Percentiles rank a stretch among this genome's conserved stretches.
These are phyloP conservation scores for Psittacula cyanocephala DNA, from an alignment of 2,113 vertebrate genomes.

Conservation along the genomic window DNA sequence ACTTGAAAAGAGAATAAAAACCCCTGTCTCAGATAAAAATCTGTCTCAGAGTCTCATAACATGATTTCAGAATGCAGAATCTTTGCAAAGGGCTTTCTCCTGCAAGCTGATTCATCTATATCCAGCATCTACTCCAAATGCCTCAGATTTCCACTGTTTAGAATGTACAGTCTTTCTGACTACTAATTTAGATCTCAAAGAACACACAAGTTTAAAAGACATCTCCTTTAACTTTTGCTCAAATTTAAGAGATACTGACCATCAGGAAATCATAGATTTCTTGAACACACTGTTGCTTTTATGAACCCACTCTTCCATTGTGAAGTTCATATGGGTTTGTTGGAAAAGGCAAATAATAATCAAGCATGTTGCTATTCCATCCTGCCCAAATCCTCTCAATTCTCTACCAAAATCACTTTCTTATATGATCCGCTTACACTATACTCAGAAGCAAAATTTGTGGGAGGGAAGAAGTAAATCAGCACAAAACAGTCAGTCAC, in stretches of 20 bases:
- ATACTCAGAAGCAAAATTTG: background rate
- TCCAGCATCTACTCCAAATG: background rate
- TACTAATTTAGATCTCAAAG: background rate
- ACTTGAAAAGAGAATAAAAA: background rate
- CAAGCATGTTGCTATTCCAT: background rate
- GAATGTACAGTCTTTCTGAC: background rate
- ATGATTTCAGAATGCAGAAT: background rate
- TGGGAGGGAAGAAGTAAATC: background rate
- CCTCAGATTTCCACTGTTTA: background rate
- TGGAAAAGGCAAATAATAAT: background rate
- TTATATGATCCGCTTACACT: background rate
- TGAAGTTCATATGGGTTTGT: background rate
- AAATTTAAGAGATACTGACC: background rate
- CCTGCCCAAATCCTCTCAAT: background rate
- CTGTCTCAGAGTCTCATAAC: background rate
- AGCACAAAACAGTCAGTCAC: background rate
- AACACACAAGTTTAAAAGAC: background rate
- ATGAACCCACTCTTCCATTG: background rate
- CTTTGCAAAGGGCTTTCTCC: background rate
- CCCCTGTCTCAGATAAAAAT: too few species aligned
- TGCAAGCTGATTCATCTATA: background rate
- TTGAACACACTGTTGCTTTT: background rate
- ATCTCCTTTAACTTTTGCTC: background rate
- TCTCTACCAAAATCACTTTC: background rate
- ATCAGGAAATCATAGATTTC: background rate